Evolutionary conservation across 92 coral and sea anemone genomes (phyloP).

Genomic region (Epizoanthus scotinus): DNA sequence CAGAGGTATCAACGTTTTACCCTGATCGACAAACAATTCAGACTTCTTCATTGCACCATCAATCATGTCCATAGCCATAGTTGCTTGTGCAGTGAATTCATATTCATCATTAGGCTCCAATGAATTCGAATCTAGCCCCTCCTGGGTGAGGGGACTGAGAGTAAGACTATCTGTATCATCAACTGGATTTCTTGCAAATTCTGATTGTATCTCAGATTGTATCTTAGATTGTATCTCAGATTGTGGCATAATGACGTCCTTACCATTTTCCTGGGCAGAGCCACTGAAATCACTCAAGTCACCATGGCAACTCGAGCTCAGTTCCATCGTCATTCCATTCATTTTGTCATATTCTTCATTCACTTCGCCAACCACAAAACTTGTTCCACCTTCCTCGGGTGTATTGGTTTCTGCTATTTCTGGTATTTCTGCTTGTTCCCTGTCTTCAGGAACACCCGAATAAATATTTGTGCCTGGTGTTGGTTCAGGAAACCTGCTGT

Average conservation of each 20-base stretch:
- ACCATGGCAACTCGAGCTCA: conserved; percentile 21
- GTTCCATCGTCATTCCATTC: not conserved
- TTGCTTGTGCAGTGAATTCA: too few relatives aligned
- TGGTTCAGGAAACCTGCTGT: conserved; percentile 8
- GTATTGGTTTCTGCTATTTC: not conserved
- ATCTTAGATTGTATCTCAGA: not conserved
- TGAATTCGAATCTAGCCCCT: too few relatives aligned
- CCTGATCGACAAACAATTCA: too few relatives aligned
- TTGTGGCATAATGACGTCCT: not conserved
- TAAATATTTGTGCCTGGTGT: not conserved
- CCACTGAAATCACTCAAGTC: not conserved
- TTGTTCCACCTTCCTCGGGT: conserved; percentile 4
- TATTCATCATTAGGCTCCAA: too few relatives aligned
- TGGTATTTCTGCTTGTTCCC: not conserved
- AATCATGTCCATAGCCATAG: too few relatives aligned
- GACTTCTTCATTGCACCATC: too few relatives aligned
- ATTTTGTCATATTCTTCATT: not conserved
- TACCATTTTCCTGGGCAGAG: not conserved
- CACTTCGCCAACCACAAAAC: not conserved
- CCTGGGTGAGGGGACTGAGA: too few relatives aligned
- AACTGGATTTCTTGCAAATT: too few relatives aligned
- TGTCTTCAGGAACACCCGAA: not conserved
- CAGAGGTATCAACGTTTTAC: not conserved
- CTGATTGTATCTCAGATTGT: not conserved
- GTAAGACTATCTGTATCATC: too few relatives aligned